phyloP scores from a whole-genome alignment of 2,888 invertebrate species.

The Eustalomyia histrio region DNA sequence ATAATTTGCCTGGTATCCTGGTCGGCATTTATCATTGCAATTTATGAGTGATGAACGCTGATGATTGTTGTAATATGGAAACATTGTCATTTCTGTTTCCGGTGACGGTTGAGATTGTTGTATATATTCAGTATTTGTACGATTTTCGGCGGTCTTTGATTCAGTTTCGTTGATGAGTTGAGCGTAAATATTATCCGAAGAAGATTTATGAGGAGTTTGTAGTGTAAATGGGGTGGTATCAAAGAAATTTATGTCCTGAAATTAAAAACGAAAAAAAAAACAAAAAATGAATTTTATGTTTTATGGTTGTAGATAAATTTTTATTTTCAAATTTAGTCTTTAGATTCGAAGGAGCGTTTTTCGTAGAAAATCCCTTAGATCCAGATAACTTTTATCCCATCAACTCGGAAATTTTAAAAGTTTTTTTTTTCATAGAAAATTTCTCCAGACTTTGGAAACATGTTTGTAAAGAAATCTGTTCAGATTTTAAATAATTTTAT shows the following conservation, averaged over 20 bases:
- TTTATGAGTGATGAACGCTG: slow-evolving; percentile 25
- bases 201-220: slow-evolving; percentile 56
- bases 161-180: slow-evolving; percentile 67
- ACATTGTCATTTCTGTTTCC: slow-evolving; percentile 36
- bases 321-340: no score
- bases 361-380: no score
- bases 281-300: no score
- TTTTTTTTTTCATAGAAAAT: no score
- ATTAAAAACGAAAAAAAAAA: background rate
- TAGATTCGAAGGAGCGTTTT: no score
- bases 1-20: slow-evolving; percentile 52
- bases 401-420: no score
- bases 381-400: no score
- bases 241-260: slow-evolving; percentile 69
- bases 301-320: background rate
- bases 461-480: background rate
- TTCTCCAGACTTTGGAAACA: no score
- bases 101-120: slow-evolving; percentile 44
- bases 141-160: slow-evolving; percentile 50
- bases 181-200: slow-evolving; percentile 69
- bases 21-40: slow-evolving; percentile 73
- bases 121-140: slow-evolving; percentile 21
- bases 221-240: slow-evolving; percentile 61
- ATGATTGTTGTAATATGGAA: slow-evolving; percentile 32
- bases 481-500: no score